Conservation (phyloP, 2,888 invertebrate species). For the Drosophila merina region DNA sequence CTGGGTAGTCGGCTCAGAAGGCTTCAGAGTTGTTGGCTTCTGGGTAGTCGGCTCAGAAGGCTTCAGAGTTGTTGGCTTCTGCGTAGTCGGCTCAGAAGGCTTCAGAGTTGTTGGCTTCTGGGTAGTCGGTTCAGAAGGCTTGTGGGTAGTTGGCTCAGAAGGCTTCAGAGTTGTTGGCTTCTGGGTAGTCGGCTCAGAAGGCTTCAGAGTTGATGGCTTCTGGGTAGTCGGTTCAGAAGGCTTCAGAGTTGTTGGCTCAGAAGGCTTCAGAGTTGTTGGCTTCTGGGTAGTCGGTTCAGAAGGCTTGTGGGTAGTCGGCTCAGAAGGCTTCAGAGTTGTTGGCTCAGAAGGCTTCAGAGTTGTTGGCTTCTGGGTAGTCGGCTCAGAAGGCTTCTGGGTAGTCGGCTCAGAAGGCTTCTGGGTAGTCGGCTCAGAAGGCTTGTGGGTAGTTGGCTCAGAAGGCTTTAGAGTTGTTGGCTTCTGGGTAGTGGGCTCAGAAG, state of each 20-base stretch:
- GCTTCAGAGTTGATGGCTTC: constrained; percentile 1
- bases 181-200: background rate
- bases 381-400: background rate
- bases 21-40: constrained; percentile 6
- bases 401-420: background rate
- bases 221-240: constrained; percentile 8
- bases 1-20: background rate
- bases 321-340: constrained; percentile 1
- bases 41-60: background rate
- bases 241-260: constrained; percentile 1
- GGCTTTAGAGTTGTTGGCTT: constrained; percentile 3
- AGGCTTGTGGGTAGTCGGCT: background rate
- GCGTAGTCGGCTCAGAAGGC: background rate
- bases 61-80: background rate
- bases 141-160: background rate
- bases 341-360: constrained; percentile 10
- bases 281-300: background rate
- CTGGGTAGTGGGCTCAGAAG: background rate
- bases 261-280: constrained; percentile 4
- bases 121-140: background rate
- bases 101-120: background rate
- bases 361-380: background rate
- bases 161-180: background rate
- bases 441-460: background rate
- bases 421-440: background rate